A percentile compares a stretch with the other conserved stretches of the same genome.
Evolutionary conservation across 2,888 invertebrate genomes (phyloP).

Genomic region (Elmis aenea): DNA sequence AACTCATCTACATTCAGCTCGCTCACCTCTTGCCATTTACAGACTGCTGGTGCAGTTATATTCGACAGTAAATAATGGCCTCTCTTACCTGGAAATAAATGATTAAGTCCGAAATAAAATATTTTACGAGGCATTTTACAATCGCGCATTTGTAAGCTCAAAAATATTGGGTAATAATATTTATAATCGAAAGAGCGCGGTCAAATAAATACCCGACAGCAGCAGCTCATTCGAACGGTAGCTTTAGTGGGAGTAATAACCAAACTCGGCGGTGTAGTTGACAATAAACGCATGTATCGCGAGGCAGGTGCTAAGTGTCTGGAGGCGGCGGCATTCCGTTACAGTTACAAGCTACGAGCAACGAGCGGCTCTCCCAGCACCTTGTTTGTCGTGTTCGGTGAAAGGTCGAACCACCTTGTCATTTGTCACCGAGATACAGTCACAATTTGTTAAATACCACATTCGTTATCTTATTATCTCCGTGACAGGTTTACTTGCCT

Average conservation of each 20-base stretch:
- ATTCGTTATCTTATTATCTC: conserved; percentile 26
- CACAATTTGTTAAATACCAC: conserved; percentile 30
- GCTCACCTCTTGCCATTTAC: conserved; percentile 43
- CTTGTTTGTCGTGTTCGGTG: conserved; percentile 22
- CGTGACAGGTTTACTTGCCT: conserved; percentile 20
- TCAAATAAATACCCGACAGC: conserved; percentile 9
- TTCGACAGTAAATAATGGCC: conserved; percentile 41
- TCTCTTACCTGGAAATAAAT: conserved; percentile 38
- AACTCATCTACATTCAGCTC: conserved; percentile 45
- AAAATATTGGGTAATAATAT: conserved; percentile 6
- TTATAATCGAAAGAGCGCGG: not conserved
- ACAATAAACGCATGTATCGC: conserved; percentile 25
- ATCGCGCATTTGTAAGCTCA: conserved; percentile 2
- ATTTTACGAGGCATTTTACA: conserved; percentile 6
- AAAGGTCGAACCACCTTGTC: conserved; percentile 26
- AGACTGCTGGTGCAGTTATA: conserved; percentile 41
- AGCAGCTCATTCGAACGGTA: conserved; percentile 22
- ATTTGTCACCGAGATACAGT: conserved; percentile 27
- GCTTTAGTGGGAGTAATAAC: conserved; percentile 13
- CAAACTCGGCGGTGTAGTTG: conserved; percentile 14
- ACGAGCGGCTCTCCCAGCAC: conserved; percentile 16
- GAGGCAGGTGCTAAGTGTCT: conserved; percentile 26
- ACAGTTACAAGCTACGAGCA: conserved; percentile 18
- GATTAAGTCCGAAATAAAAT: conserved; percentile 27
- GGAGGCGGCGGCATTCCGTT: conserved; percentile 22